phyloP scores from a whole-genome alignment of 1,140 invertebrate species.

The Drosophila navojoa region DNA sequence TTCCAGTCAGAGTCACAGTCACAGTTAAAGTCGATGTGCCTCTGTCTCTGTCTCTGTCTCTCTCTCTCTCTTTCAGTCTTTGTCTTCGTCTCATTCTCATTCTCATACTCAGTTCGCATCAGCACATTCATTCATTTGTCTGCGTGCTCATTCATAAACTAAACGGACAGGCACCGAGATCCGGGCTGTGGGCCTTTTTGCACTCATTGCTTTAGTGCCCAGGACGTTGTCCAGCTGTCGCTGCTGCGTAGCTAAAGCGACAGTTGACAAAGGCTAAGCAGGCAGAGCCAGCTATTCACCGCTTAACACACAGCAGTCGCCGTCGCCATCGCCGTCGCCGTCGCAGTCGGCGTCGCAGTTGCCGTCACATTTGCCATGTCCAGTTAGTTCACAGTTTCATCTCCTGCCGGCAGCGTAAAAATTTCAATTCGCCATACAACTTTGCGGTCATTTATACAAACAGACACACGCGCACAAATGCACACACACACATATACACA shows the following conservation, averaged over 20 bases:
- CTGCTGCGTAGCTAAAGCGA: constrained; percentile 65
- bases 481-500: constrained; percentile 4
- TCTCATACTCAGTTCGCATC: constrained; percentile 28
- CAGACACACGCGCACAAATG: not conserved
- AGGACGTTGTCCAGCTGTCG: constrained; percentile 59
- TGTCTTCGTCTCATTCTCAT: constrained; percentile 6
- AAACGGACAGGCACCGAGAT: constrained; percentile 44
- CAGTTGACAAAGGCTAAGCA: constrained; percentile 80
- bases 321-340: not conserved
- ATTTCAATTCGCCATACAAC: constrained; percentile 76
- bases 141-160: constrained; percentile 72
- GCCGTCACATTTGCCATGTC: constrained; percentile 17
- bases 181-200: constrained; percentile 3
- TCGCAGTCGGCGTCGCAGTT: not conserved
- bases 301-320: not conserved
- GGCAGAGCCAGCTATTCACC: constrained; percentile 40
- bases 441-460: constrained; percentile 73
- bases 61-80: constrained; percentile 19
- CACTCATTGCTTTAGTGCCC: constrained; percentile 9
- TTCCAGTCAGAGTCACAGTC: constrained; percentile 11
- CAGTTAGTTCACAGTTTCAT: constrained; percentile 69
- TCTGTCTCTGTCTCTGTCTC: constrained; percentile 24
- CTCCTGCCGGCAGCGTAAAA: constrained; percentile 70
- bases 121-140: constrained; percentile 62
- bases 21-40: constrained; percentile 24